These are phyloP conservation scores for Anguilla pacifica DNA, from an alignment of 2,797 vertebrate genomes.

Conservation along the genomic window DNA sequence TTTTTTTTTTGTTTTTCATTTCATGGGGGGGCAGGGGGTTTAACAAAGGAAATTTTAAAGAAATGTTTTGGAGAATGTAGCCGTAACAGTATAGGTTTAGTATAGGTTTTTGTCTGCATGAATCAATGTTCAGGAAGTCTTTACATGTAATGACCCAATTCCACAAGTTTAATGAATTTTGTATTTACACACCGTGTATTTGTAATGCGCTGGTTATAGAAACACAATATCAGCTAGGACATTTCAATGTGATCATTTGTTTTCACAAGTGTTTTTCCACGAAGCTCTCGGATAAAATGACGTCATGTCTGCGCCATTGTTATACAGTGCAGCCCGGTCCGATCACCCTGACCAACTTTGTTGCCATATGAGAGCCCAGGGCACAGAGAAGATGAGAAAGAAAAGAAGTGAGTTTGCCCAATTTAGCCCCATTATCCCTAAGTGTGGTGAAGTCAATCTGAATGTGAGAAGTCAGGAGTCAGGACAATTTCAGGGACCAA, in stretches of 20 bases:
- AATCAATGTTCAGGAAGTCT: not conserved
- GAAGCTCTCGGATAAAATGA: slow-evolving; percentile 53
- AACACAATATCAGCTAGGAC: slow-evolving; percentile 9
- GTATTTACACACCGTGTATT: not conserved
- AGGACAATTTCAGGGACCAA: not conserved
- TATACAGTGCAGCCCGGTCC: not conserved
- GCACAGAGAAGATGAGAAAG: not conserved
- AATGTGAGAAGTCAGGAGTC: not conserved
- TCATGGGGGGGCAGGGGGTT: not conserved
- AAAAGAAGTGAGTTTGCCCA: not conserved
- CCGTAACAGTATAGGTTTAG: not conserved
- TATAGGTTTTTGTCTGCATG: not conserved
- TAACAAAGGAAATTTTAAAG: not conserved
- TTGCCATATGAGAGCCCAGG: not conserved
- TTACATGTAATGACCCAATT: slow-evolving; percentile 29
- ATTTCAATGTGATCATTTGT: slow-evolving; percentile 36
- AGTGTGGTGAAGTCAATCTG: not conserved
- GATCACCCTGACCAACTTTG: not conserved
- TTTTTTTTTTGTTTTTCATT: not conserved
- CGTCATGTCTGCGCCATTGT: not conserved
- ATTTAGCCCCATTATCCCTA: not conserved
- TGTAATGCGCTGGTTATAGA: slow-evolving; percentile 1
- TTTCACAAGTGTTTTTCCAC: slow-evolving; percentile 64
- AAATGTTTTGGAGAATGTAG: not conserved
- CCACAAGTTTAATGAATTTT: not conserved